A percentile compares a stretch with the other conserved stretches of the same genome.
phyloP scores from a whole-genome alignment of 2,888 invertebrate species.

The Tyria jacobaeae region DNA sequence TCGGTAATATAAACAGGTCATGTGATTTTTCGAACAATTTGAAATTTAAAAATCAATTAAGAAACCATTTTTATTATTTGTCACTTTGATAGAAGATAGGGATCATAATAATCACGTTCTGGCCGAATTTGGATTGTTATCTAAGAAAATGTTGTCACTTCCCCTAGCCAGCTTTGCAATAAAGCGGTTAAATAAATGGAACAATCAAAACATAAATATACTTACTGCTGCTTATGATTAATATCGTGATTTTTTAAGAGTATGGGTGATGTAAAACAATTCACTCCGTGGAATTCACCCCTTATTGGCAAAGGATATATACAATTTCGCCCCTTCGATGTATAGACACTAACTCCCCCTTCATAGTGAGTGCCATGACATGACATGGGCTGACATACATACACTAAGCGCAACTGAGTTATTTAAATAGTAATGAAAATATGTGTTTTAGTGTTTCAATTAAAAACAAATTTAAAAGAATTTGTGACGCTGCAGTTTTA shows the following conservation, averaged over 20 bases:
- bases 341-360: constrained; percentile 1
- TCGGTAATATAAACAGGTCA: too few species aligned
- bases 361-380: neutral
- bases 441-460: neutral
- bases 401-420: neutral
- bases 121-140: too few species aligned
- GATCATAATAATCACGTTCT: too few species aligned
- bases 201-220: neutral
- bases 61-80: too few species aligned
- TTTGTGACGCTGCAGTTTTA: too few species aligned
- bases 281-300: neutral
- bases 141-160: too few species aligned
- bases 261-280: neutral
- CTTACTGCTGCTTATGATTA: neutral
- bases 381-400: neutral
- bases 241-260: neutral
- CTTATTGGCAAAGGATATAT: neutral
- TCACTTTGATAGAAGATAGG: too few species aligned
- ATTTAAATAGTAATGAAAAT: neutral
- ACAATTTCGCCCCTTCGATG: neutral
- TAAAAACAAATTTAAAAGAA: too few species aligned
- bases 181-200: neutral
- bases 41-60: too few species aligned
- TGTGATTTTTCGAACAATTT: too few species aligned
- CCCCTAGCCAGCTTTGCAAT: neutral